Conservation (phyloP, 2,888 invertebrate species). For the Acleris cristana region DNA sequence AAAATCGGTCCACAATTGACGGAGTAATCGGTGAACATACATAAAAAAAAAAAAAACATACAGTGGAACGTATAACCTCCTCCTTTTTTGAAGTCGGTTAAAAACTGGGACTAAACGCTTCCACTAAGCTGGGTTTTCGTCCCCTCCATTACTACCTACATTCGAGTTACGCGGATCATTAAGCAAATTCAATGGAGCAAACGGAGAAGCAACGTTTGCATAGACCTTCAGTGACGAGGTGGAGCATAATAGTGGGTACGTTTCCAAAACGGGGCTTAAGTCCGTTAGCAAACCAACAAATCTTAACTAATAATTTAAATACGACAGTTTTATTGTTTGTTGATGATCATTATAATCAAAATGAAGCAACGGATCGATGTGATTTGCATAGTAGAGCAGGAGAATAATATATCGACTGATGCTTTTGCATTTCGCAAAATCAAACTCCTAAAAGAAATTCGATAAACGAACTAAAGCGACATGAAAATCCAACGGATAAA, state of each 20-base stretch:
- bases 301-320: not conserved
- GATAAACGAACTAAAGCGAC: too few species aligned
- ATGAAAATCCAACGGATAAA: too few species aligned
- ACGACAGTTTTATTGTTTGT: not conserved
- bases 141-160: conserved; percentile 50
- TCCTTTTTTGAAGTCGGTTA: too few species aligned
- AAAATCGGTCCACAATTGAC: too few species aligned
- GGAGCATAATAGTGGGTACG: conserved; percentile 10
- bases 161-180: conserved; percentile 58
- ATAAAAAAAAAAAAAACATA: too few species aligned
- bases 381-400: too few species aligned
- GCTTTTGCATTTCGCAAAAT: not conserved
- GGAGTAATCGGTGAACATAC: too few species aligned
- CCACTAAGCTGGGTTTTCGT: conserved; percentile 34
- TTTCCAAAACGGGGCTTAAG: conserved; percentile 5
- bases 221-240: conserved; percentile 31
- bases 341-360: not conserved
- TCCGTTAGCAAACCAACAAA: not conserved
- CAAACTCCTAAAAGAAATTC: not conserved
- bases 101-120: conserved; percentile 9
- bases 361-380: too few species aligned
- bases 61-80: too few species aligned
- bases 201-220: conserved; percentile 44
- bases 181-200: conserved; percentile 54
- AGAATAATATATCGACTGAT: too few species aligned